phyloP scores from a whole-genome alignment of 2,113 vertebrate genomes.

The Zosterops japonicus region DNA sequence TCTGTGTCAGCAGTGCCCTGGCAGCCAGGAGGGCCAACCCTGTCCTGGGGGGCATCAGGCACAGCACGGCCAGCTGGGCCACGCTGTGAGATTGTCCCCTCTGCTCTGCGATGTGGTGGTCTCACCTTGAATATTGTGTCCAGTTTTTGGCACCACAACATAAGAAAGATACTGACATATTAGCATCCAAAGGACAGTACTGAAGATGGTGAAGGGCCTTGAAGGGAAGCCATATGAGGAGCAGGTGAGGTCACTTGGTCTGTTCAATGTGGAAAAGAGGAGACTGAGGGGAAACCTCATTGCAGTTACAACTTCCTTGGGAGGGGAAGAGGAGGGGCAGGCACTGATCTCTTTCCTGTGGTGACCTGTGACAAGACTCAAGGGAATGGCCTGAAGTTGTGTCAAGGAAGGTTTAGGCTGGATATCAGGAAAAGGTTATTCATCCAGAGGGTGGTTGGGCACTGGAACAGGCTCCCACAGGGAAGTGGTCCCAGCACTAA shows the following conservation, averaged over 20 bases:
- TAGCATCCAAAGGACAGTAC: fast-evolving
- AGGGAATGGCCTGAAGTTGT: background rate
- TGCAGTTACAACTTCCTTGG: background rate
- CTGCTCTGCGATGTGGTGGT: fast-evolving
- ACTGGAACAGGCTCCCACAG: background rate
- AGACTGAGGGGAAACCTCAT: background rate
- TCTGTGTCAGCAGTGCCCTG: background rate
- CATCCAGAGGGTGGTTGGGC: fast-evolving
- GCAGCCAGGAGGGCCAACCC: background rate
- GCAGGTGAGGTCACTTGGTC: background rate
- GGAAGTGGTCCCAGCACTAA: too few relatives aligned
- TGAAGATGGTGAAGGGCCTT: background rate
- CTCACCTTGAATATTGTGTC: fast-evolving
- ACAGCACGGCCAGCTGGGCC: fast-evolving
- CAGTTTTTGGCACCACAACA: background rate
- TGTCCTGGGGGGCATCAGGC: background rate
- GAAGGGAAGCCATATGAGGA: fast-evolving
- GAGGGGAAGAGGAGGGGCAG: background rate
- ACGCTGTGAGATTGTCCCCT: background rate
- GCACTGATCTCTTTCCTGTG: background rate
- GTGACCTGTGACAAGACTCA: too few relatives aligned
- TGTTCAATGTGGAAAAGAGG: background rate
- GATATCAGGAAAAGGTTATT: background rate
- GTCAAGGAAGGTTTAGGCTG: background rate
- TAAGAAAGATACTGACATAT: background rate